Evolutionary conservation across 2,888 invertebrate genomes (phyloP), one percentile per base, ranked within the genome.

Genomic region (Syritta pipiens): DNA sequence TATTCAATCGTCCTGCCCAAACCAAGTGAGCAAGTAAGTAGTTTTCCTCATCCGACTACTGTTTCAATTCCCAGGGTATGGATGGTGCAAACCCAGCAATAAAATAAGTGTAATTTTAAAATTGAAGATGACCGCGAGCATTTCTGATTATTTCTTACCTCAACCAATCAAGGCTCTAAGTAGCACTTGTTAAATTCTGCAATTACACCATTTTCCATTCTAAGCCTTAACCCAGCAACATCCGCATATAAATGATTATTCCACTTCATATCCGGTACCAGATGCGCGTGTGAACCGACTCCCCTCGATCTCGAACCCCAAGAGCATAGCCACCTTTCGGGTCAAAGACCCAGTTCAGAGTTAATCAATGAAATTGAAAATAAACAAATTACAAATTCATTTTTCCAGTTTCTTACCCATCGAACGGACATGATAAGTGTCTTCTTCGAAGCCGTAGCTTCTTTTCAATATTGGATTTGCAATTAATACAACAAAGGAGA

Each of bases 331-430:
- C 30, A 65, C 51, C n/a, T 57, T 57, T 42, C 55, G 42, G 77
- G 72, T 79, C 72, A 79, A 72, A 72, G 67, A 72, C 72, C 60
- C 35, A 62, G 48, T 60, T 55, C 67, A 49, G 42, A 67, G 72
- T 60, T 72, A 72, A 79, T 79, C 77, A 72, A 79, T 79, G 72
- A 79, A 71, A 62, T 42, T 46, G 72, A 72, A 65, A 67, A 72
- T 55, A 72, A 79, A 72, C 67, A 75, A 53, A 75, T 68, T 68
- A 62, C 55, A 63, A 62, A 51, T 44, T 46, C 14, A 12, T 60
- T 40, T 62, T 49, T n/a, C n/a, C 55, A 68, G 42, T 53, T 60
- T 32, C 40, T 53, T 48, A 12, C 37, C 17, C 17, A 44, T 37
- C 32, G 37, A 35, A 12, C 17, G 32, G 20, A 28, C 28, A 44